phyloP scores from a whole-genome alignment of 1,140 invertebrate genomes.

The Drosophila ironensis region DNA sequence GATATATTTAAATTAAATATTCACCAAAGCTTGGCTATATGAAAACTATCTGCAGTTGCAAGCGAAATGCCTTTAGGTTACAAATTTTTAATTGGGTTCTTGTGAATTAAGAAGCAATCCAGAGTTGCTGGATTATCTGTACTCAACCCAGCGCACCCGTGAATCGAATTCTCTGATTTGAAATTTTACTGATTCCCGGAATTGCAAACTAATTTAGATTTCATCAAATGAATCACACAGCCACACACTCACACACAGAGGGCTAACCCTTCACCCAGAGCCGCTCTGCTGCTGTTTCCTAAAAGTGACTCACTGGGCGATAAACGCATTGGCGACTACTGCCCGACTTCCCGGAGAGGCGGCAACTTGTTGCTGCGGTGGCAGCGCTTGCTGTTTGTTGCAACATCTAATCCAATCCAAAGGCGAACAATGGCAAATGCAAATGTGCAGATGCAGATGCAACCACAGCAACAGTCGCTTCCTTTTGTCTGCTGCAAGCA shows the following conservation, averaged over 20 bases:
- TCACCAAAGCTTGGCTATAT: no score
- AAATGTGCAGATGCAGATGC: slow-evolving; percentile 33
- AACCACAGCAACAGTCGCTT: slow-evolving; percentile 42
- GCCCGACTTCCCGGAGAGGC: slow-evolving; percentile 47
- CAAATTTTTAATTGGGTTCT: no score
- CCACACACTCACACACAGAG: neutral
- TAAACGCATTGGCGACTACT: slow-evolving; percentile 41
- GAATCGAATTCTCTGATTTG: neutral
- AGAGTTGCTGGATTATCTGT: no score
- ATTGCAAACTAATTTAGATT: neutral
- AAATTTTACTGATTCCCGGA: neutral
- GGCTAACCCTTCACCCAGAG: slow-evolving; percentile 28
- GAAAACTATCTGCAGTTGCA: no score
- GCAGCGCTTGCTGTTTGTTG: slow-evolving; percentile 1
- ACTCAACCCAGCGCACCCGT: no score
- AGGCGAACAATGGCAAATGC: slow-evolving; percentile 51
- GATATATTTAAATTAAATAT: no score
- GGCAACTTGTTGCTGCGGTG: slow-evolving; percentile 60
- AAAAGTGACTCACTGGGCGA: slow-evolving; percentile 45
- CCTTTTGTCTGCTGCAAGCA: slow-evolving; percentile 42
- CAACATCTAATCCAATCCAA: slow-evolving; percentile 49
- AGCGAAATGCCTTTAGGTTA: no score
- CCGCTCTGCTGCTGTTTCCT: neutral
- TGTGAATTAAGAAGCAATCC: no score
- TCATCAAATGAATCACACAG: slow-evolving; percentile 30